Percentiles rank a stretch among this genome's conserved stretches.
These are phyloP conservation scores for Hemistola chrysoprasaria DNA, from an alignment of 2,888 invertebrate genomes.

Conservation along the genomic window DNA sequence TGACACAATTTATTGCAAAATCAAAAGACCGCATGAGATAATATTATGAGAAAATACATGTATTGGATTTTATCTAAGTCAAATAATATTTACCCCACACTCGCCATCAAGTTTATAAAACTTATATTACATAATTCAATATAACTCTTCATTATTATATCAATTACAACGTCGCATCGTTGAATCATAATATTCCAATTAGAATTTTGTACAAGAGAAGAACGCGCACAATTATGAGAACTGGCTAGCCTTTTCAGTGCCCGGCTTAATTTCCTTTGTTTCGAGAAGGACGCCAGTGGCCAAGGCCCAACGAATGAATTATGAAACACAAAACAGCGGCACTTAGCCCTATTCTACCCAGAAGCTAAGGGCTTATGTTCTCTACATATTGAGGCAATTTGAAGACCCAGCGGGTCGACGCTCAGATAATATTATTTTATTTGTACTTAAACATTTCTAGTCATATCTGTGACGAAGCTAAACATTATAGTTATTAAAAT, in stretches of 20 bases:
- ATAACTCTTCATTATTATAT: too few species aligned
- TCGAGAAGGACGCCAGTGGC: not conserved
- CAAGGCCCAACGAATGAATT: conserved; percentile 1
- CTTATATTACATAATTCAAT: too few species aligned
- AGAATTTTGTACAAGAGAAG: too few species aligned
- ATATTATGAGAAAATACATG: too few species aligned
- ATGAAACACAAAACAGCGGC: conserved; percentile 1
- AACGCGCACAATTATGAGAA: not conserved
- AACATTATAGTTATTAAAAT: conserved; percentile 9
- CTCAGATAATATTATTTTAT: not conserved
- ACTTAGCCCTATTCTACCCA: conserved; percentile 2
- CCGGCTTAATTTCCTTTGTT: not conserved
- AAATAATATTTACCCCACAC: too few species aligned
- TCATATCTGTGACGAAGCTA: conserved; percentile 17
- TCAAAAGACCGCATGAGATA: too few species aligned
- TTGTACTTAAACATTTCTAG: conserved; percentile 18
- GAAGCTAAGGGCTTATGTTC: not conserved
- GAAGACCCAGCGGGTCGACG: not conserved
- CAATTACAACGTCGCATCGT: too few species aligned
- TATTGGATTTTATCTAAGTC: too few species aligned
- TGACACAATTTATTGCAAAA: too few species aligned
- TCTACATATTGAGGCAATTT: not conserved
- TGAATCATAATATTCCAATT: too few species aligned
- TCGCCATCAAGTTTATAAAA: too few species aligned
- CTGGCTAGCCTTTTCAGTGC: not conserved